Evolutionary conservation across 2,797 vertebrate species (phyloP).

Genomic region (Echeneis naucrates): DNA sequence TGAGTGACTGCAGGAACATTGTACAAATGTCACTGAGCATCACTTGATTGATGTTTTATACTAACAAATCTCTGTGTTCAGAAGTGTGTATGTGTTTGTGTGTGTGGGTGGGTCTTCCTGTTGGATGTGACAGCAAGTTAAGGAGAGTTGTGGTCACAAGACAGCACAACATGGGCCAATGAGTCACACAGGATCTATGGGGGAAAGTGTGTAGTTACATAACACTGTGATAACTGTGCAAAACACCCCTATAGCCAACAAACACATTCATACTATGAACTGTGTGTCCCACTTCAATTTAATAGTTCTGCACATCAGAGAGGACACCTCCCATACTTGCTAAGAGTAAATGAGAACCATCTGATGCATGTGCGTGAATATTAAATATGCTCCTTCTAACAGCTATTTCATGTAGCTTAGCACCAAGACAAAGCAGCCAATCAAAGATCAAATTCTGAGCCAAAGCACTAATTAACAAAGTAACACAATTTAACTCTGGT

Average conservation of each 20-base stretch:
- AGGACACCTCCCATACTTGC: neutral
- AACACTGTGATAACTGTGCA: conserved; percentile 11
- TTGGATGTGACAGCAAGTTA: conserved; percentile 39
- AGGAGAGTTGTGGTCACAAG: conserved; percentile 27
- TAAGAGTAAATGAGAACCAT: neutral
- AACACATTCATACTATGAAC: conserved; percentile 8
- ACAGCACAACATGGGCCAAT: conserved; percentile 17
- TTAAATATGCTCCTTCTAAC: neutral
- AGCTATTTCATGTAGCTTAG: neutral
- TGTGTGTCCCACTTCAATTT: neutral
- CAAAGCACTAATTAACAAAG: neutral
- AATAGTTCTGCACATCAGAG: neutral
- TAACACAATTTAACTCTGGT: too few species aligned
- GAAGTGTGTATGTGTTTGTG: conserved; percentile 1
- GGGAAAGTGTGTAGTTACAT: conserved; percentile 26
- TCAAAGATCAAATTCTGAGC: neutral
- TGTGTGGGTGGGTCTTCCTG: conserved; percentile 13
- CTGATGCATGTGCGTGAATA: neutral
- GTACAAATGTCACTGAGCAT: conserved; percentile 59
- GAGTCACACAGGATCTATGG: conserved; percentile 35
- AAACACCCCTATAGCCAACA: neutral
- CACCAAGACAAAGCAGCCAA: neutral
- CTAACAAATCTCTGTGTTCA: conserved; percentile 5
- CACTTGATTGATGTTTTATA: conserved; percentile 37
- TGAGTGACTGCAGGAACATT: conserved; percentile 59